Evolutionary conservation across 2,797 vertebrate genomes (phyloP).

Genomic region (Sebastes vulpes): DNA sequence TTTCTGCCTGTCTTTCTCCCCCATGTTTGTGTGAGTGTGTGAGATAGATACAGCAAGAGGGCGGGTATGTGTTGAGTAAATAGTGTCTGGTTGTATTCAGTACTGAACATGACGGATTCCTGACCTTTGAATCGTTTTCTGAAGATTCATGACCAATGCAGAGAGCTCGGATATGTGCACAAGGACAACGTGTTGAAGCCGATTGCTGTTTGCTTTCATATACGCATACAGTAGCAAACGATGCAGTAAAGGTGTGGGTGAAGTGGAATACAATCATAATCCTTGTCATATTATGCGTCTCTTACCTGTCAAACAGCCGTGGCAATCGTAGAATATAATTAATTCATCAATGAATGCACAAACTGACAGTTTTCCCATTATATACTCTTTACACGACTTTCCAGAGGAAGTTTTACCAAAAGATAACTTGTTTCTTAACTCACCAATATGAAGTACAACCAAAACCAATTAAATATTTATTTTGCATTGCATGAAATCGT

Average conservation of each 20-base stretch:
- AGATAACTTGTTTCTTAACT: not conserved
- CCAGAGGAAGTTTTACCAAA: not conserved
- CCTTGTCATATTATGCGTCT: not conserved
- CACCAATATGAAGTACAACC: no score
- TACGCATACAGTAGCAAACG: not conserved
- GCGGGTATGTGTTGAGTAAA: conserved; percentile 27
- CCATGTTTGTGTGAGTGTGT: not conserved
- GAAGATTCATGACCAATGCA: not conserved
- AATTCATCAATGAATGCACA: not conserved
- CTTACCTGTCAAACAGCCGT: not conserved
- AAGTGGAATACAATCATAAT: not conserved
- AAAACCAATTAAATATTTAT: no score
- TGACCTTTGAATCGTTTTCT: conserved; percentile 27
- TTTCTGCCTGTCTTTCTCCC: conserved; percentile 12
- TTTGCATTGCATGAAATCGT: no score
- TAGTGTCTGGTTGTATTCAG: conserved; percentile 6
- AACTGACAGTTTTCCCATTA: not conserved
- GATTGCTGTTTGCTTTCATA: not conserved
- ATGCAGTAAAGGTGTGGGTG: not conserved
- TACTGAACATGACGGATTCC: conserved; percentile 2
- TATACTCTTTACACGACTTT: not conserved
- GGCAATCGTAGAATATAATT: not conserved
- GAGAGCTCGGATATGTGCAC: not conserved
- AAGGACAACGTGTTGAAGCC: not conserved
- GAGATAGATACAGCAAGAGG: conserved; percentile 9